Evolutionary conservation across 2,888 invertebrate genomes (phyloP), one percentile per base, ranked within the genome.

Genomic region (Craniophora ligustri): DNA sequence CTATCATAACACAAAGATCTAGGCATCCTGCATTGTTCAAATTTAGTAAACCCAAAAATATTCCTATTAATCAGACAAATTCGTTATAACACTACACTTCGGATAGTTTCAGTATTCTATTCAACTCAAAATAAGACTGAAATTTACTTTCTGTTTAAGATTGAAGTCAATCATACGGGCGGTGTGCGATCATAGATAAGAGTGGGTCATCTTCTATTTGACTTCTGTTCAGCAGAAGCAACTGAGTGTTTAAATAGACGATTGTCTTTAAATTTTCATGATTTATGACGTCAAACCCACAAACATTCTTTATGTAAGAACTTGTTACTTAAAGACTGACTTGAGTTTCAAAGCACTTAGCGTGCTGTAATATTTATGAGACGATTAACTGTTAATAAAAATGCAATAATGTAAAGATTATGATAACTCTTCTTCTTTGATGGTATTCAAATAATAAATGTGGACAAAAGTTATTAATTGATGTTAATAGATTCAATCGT

Each of bases 311-410:
- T 64, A 60, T 67, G 57, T 71, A 67, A 59, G 66, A 76, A 75
- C 72, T 66, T 75, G 69, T 76, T 75, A 81, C 74, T 75, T 78
- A 79, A 82, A 82, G 82, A 82, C 82, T 82, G 82, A 82, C 71
- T 61, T 78, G 64, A 74, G 77, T 80, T 80, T 75, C 69, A 50
- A 45, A 62, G 72, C 64, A 67, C 54, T 47, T 26, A 47, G 30
- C 7, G 62, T 74, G 72, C 62, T 71, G 36, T 67, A 67, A 62
- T 76, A 72, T 75, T 72, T 55, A 72, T 67, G 66, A 57, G 56
- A 53, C 56, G 57, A 72, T 56, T 61, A 58, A 61, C 48, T 65
- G 45, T 65, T 56, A 60, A 66, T 58, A 56, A 62, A 58, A 54
- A 55, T 11, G 49, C 67, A 64, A 64, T 61, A 73, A 62, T 60